These are phyloP conservation scores for Phortica variegata DNA, from an alignment of 1,140 invertebrate species.

Conservation along the genomic window DNA sequence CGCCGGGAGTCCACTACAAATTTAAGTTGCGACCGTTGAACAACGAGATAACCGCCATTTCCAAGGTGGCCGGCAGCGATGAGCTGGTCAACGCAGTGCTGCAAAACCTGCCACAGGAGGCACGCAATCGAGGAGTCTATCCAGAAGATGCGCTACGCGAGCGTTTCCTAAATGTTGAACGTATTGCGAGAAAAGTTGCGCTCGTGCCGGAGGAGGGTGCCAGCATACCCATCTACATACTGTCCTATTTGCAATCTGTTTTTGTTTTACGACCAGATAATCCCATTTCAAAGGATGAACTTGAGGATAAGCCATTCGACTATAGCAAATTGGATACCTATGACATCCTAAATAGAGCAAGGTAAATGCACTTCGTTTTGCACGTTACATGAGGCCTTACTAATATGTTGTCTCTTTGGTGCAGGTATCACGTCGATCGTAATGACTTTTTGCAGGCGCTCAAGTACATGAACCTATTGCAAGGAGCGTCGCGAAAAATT, in stretches of 20 bases:
- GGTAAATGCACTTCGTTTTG: no score
- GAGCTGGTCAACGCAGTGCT: slow-evolving; percentile 73
- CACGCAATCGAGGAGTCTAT: slow-evolving; percentile 76
- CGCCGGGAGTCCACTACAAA: slow-evolving; percentile 59
- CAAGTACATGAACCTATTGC: slow-evolving; percentile 85
- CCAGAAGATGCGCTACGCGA: slow-evolving; percentile 82
- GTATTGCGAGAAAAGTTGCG: slow-evolving; percentile 72
- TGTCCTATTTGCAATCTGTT: slow-evolving; percentile 84
- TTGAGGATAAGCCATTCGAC: slow-evolving; percentile 71
- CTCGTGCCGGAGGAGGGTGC: slow-evolving; percentile 80
- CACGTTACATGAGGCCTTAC: no score
- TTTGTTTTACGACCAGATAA: slow-evolving; percentile 67
- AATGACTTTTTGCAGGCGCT: slow-evolving; percentile 82
- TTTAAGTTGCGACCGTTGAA: slow-evolving; percentile 72
- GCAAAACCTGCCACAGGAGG: slow-evolving; percentile 73
- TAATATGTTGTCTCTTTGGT: no score
- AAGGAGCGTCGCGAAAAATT: slow-evolving; percentile 79
- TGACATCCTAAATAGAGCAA: slow-evolving; percentile 83
- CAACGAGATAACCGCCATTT: slow-evolving; percentile 70
- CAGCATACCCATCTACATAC: slow-evolving; percentile 76
- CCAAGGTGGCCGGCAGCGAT: slow-evolving; percentile 70
- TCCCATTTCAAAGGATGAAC: slow-evolving; percentile 68
- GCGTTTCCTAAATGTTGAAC: slow-evolving; percentile 78
- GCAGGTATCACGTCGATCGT: slow-evolving; percentile 81
- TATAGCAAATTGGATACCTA: slow-evolving; percentile 76